Evolutionary conservation across 1,140 invertebrate genomes (phyloP).

Genomic region (Charaxes varanes): DNA sequence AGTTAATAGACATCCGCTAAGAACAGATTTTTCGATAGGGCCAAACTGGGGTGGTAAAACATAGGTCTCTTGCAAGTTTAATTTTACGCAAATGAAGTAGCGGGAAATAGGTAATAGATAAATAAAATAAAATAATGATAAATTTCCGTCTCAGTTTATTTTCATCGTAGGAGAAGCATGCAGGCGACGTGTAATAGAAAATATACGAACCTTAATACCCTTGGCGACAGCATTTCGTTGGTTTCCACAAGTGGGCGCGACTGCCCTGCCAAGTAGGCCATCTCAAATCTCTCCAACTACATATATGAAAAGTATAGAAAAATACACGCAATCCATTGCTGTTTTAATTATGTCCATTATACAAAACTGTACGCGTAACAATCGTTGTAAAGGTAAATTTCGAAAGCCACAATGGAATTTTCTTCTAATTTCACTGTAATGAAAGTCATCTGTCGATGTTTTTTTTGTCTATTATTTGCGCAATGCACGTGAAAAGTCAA

Average conservation of each 20-base stretch:
- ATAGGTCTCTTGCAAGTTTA: too few relatives aligned
- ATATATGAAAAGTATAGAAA: too few relatives aligned
- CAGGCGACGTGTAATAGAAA: conserved; percentile 8
- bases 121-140: too few relatives aligned
- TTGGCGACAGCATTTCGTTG: conserved; percentile 20
- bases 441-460: not conserved
- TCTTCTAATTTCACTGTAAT: too few relatives aligned
- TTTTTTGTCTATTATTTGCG: conserved; percentile 1
- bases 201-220: conserved; percentile 17
- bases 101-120: too few relatives aligned
- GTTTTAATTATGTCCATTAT: not conserved
- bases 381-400: too few relatives aligned
- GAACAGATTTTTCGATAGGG: too few relatives aligned
- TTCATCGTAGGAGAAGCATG: conserved; percentile 3
- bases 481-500: not conserved
- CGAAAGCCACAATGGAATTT: too few relatives aligned
- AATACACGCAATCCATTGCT: not conserved
- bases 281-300: conserved; percentile 11
- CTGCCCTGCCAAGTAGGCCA: conserved; percentile 16
- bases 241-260: conserved; percentile 20
- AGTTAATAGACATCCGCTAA: too few relatives aligned
- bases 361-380: too few relatives aligned
- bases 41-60: too few relatives aligned
- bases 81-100: too few relatives aligned
- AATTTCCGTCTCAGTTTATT: conserved; percentile 7